phyloP scores from a whole-genome alignment of 2,888 invertebrate genomes.

The Trichogramma evanescens region DNA sequence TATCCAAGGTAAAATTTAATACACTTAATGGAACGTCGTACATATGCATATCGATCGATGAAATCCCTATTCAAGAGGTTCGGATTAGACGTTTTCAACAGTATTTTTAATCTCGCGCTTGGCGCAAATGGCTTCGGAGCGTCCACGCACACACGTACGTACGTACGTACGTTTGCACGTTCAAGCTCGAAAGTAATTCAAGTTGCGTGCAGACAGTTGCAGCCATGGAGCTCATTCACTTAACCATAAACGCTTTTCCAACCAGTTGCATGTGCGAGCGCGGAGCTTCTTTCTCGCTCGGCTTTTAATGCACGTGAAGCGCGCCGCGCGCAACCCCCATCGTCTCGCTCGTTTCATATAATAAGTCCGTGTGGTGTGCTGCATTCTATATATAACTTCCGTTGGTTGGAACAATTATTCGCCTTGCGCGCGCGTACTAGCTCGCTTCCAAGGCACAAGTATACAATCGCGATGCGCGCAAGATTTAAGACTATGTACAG shows the following conservation, averaged over 20 bases:
- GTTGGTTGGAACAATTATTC: background rate
- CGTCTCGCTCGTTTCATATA: background rate
- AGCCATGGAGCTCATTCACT: constrained; percentile 15
- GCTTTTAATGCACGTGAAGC: background rate
- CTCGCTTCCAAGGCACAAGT: background rate
- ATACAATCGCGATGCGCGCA: too few species aligned
- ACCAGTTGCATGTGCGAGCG: constrained; percentile 16
- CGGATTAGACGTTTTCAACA: too few species aligned
- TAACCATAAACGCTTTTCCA: constrained; percentile 21
- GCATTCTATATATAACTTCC: too few species aligned
- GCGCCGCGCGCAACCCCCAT: background rate
- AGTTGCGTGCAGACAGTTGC: constrained; percentile 13
- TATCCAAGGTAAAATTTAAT: too few species aligned
- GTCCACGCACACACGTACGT: too few species aligned
- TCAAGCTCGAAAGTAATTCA: constrained; percentile 18
- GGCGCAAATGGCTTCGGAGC: too few species aligned
- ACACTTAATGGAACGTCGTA: too few species aligned
- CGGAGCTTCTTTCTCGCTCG: constrained; percentile 3
- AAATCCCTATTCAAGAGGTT: too few species aligned
- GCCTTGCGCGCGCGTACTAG: background rate
- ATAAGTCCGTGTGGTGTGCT: background rate
- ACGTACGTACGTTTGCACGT: background rate
- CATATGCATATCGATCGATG: too few species aligned
- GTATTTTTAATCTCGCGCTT: too few species aligned
- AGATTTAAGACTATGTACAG: too few species aligned